phyloP scores from a whole-genome alignment of 2,888 invertebrate species.

The Xanthostigma xanthostigma region DNA sequence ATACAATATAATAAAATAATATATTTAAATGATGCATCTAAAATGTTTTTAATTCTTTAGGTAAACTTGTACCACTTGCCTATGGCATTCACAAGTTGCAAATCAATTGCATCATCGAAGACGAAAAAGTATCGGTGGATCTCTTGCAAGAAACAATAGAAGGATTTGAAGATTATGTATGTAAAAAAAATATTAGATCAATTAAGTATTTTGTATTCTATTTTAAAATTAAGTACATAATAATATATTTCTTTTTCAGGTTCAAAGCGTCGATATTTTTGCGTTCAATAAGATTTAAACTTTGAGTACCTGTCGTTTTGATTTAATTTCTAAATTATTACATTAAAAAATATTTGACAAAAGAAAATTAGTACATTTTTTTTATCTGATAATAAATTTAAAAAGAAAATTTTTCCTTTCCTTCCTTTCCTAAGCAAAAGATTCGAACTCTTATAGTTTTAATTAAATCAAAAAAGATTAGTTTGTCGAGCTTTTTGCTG shows the following conservation, averaged over 20 bases:
- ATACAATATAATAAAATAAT: constrained; percentile 1
- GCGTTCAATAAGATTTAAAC: constrained; percentile 91
- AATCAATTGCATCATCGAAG: constrained; percentile 86
- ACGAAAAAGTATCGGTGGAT: constrained; percentile 87
- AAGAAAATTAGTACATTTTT: too few species aligned
- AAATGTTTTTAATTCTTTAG: constrained; percentile 26
- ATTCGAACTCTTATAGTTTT: too few species aligned
- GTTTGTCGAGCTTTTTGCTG: too few species aligned
- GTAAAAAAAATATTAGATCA: constrained; percentile 1
- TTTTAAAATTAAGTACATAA: background rate
- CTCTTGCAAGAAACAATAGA: constrained; percentile 77
- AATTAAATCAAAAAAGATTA: too few species aligned
- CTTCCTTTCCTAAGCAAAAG: too few species aligned
- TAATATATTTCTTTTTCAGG: constrained; percentile 29
- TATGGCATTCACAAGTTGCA: constrained; percentile 87
- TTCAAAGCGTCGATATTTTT: constrained; percentile 87
- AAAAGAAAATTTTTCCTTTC: too few species aligned
- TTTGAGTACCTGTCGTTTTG: constrained; percentile 32
- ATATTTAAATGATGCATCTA: constrained; percentile 1
- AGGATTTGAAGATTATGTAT: constrained; percentile 58
- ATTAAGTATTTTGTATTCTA: background rate
- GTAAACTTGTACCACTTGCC: constrained; percentile 79
- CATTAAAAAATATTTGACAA: too few species aligned
- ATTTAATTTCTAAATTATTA: too few species aligned
- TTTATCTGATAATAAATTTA: too few species aligned